Conservation (phyloP, 1,140 invertebrate genomes). For the Bombus confusus region DNA sequence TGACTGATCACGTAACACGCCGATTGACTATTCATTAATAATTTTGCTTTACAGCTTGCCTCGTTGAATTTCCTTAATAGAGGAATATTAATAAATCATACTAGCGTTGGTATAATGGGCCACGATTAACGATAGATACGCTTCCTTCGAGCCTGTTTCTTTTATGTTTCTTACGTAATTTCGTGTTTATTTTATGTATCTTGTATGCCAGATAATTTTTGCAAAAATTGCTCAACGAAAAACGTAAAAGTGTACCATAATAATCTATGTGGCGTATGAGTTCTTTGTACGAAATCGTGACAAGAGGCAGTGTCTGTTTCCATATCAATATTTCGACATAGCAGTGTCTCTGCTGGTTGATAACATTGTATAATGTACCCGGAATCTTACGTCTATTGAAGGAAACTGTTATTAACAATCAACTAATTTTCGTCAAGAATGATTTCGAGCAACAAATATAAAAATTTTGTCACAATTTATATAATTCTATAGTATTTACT, state of each 20-base stretch:
- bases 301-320: not conserved
- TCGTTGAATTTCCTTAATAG: constrained; percentile 18
- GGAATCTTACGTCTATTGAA: too few relatives aligned
- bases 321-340: constrained; percentile 12
- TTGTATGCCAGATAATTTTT: not conserved
- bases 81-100: constrained; percentile 26
- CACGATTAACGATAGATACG: not conserved
- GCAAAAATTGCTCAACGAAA: not conserved
- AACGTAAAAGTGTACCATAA: not conserved
- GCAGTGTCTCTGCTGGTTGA: not conserved
- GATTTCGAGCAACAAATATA: too few relatives aligned
- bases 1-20: constrained; percentile 2
- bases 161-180: not conserved
- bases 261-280: not conserved
- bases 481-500: too few relatives aligned
- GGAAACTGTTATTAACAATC: too few relatives aligned
- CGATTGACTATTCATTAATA: constrained; percentile 32
- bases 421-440: too few relatives aligned
- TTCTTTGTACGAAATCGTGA: not conserved
- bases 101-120: not conserved
- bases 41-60: not conserved
- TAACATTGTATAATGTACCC: too few relatives aligned
- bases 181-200: too few relatives aligned
- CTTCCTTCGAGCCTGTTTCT: not conserved
- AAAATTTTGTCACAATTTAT: too few relatives aligned